A percentile compares a stretch with the other conserved stretches of the same genome.
Evolutionary conservation across 2,113 vertebrate species (phyloP).

Genomic region (Gallinago paraguaiae): DNA sequence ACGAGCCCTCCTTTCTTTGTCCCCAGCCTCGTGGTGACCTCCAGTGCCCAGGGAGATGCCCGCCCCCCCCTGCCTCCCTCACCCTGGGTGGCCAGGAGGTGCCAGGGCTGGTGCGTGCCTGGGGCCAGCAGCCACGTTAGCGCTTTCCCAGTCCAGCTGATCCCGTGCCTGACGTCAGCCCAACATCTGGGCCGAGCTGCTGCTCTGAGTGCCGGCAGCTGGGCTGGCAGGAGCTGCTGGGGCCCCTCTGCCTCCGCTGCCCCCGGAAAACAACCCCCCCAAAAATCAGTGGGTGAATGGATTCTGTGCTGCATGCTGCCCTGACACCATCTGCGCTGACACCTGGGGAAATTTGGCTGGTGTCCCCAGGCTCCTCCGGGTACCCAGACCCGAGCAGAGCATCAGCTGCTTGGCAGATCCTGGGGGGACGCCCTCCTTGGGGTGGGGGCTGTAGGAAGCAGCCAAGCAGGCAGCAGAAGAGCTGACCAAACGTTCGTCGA

Average conservation of each 20-base stretch:
- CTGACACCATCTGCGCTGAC: fast-evolving
- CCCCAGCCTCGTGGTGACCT: fast-evolving
- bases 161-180: not conserved
- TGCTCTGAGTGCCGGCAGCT: not conserved
- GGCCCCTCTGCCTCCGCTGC: not conserved
- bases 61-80: fast-evolving
- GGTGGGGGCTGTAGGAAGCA: not conserved
- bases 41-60: fast-evolving
- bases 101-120: fast-evolving
- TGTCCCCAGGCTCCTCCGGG: fast-evolving
- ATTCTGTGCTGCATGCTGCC: not conserved
- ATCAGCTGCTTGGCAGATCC: not conserved
- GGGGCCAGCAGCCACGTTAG: not conserved
- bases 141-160: not conserved
- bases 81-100: fast-evolving
- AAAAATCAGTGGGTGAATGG: fast-evolving
- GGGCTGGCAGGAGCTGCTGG: not conserved
- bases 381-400: not conserved
- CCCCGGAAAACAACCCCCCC: fast-evolving
- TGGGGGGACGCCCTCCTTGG: fast-evolving
- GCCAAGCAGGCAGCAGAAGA: not conserved
- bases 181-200: not conserved
- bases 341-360: not conserved
- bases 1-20: not conserved
- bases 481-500: not conserved